A percentile compares a stretch with the other conserved stretches of the same genome.
These are phyloP conservation scores for Sparidentex hasta DNA, from an alignment of 2,797 vertebrate species.

Conservation along the genomic window DNA sequence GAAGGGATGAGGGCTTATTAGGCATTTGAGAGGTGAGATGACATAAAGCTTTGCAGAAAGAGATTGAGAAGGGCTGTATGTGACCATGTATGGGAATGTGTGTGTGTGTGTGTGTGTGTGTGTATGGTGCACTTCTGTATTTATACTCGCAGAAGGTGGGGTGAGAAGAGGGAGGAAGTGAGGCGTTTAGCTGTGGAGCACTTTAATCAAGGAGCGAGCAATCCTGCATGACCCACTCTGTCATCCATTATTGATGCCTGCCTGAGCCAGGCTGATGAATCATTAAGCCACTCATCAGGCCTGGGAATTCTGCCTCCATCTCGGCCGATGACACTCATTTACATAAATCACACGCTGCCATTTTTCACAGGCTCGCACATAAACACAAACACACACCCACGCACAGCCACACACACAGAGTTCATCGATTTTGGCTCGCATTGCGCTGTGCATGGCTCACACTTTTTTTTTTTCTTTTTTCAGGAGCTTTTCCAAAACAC, in stretches of 20 bases:
- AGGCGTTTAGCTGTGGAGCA: conserved; percentile 81
- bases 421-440: conserved; percentile 39
- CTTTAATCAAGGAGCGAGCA: conserved; percentile 85
- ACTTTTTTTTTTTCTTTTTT: neutral
- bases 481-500: conserved; percentile 21
- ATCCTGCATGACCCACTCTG: conserved; percentile 84
- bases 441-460: conserved; percentile 2
- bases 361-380: conserved; percentile 65
- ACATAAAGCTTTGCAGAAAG: conserved; percentile 69
- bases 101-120: conserved; percentile 14
- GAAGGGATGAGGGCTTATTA: conserved; percentile 77
- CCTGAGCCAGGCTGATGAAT: conserved; percentile 84
- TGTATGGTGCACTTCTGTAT: conserved; percentile 53
- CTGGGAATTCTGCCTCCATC: conserved; percentile 82
- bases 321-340: conserved; percentile 80
- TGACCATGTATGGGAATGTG: conserved; percentile 31
- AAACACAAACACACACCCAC: conserved; percentile 64
- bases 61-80: conserved; percentile 54
- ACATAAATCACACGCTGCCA: conserved; percentile 79
- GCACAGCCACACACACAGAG: conserved; percentile 23
- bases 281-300: conserved; percentile 86
- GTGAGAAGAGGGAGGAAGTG: conserved; percentile 77
- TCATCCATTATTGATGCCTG: conserved; percentile 87
- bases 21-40: conserved; percentile 76
- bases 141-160: conserved; percentile 64